Conservation (phyloP, 2,113 vertebrate species). For the Hiodon tergisus region DNA sequence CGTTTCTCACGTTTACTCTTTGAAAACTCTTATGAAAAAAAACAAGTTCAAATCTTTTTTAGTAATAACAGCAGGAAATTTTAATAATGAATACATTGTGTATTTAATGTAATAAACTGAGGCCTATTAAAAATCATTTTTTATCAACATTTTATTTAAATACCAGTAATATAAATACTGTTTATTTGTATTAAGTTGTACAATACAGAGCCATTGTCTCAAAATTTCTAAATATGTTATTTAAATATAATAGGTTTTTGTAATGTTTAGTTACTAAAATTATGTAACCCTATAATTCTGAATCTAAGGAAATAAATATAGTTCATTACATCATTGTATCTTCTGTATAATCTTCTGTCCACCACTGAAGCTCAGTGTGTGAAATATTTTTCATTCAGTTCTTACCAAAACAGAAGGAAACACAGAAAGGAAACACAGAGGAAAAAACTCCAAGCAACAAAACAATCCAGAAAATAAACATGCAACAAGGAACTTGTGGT, state of each 20-base stretch:
- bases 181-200: background rate
- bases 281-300: constrained; percentile 3
- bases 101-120: too few species aligned
- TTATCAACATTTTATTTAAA: background rate
- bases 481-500: constrained; percentile 35
- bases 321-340: constrained; percentile 38
- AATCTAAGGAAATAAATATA: constrained; percentile 19
- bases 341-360: constrained; percentile 33
- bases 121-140: too few species aligned
- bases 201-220: too few species aligned
- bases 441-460: constrained; percentile 29
- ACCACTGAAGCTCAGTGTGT: background rate
- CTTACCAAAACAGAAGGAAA: constrained; percentile 27
- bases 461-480: constrained; percentile 40
- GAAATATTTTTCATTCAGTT: constrained; percentile 18
- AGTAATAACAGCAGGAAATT: too few species aligned
- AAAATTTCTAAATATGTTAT: background rate
- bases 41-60: too few species aligned
- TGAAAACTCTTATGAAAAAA: too few species aligned
- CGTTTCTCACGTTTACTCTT: too few species aligned
- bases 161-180: background rate
- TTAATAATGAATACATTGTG: too few species aligned
- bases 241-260: background rate
- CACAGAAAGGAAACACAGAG: background rate
- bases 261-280: background rate